Evolutionary conservation across 1,140 invertebrate genomes (phyloP).

Genomic region (Notospermus geniculatus): DNA sequence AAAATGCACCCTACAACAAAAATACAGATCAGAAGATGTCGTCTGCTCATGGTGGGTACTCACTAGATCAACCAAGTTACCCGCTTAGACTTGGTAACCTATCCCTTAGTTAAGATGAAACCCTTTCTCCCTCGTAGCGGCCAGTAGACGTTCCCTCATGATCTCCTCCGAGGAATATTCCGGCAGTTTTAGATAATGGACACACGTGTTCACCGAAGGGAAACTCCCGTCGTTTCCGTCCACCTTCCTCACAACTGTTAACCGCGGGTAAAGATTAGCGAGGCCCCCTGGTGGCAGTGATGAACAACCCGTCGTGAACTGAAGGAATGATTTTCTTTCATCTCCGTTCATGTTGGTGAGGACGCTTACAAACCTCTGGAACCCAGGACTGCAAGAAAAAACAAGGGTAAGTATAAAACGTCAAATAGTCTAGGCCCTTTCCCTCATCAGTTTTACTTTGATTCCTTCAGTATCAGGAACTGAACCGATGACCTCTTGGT

Average conservation of each 20-base stretch:
- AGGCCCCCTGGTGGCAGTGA: conserved; percentile 94
- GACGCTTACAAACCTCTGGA: conserved; percentile 94
- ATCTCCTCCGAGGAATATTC: conserved; percentile 97
- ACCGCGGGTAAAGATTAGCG: conserved; percentile 91
- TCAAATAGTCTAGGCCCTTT: too few relatives aligned
- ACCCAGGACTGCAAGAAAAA: conserved; percentile 76
- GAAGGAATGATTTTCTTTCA: conserved; percentile 95
- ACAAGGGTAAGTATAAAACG: not conserved
- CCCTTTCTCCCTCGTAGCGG: conserved; percentile 95
- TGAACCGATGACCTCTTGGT: too few relatives aligned
- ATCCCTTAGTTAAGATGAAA: conserved; percentile 91
- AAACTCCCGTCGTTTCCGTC: conserved; percentile 90
- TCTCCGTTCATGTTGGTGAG: conserved; percentile 80
- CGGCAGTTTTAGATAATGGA: conserved; percentile 98
- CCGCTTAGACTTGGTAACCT: not conserved
- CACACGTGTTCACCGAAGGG: conserved; percentile 99
- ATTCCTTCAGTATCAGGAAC: too few relatives aligned
- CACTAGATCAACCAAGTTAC: too few relatives aligned
- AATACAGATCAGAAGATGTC: too few relatives aligned
- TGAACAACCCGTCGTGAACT: conserved; percentile 98
- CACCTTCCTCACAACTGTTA: conserved; percentile 84
- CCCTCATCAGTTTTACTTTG: too few relatives aligned
- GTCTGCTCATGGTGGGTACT: too few relatives aligned
- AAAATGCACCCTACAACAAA: too few relatives aligned
- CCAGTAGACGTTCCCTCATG: conserved; percentile 86